Evolutionary conservation across 2,888 invertebrate genomes (phyloP).

Genomic region (Salpingus planirostris): DNA sequence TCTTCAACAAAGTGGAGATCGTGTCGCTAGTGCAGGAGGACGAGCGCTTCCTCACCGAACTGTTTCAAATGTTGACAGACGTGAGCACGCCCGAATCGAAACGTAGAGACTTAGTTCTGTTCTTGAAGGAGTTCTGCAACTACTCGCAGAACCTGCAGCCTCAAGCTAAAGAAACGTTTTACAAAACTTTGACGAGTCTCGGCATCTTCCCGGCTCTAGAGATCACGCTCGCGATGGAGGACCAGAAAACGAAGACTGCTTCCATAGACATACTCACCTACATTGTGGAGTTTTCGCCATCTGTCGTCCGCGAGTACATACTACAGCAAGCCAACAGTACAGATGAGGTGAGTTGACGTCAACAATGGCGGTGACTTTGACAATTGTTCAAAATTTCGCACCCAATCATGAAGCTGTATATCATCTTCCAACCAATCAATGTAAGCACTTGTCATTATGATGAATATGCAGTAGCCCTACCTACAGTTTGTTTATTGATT

Average conservation of each 20-base stretch:
- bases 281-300: conserved; percentile 96
- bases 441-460: no score
- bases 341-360: conserved; percentile 83
- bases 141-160: conserved; percentile 98
- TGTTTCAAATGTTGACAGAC: conserved; percentile 89
- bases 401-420: no score
- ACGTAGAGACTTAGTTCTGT: conserved; percentile 88
- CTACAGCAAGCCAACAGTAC: conserved; percentile 83
- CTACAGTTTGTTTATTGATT: no score
- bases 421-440: no score
- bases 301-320: conserved; percentile 94
- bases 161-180: conserved; percentile 94
- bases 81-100: conserved; percentile 76
- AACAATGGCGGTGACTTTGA: no score
- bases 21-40: conserved; percentile 97
- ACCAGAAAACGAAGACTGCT: conserved; percentile 89
- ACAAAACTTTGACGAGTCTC: conserved; percentile 84
- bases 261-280: conserved; percentile 97
- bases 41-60: conserved; percentile 89
- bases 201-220: conserved; percentile 85
- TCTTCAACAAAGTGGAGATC: conserved; percentile 99
- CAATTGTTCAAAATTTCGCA: no score
- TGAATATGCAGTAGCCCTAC: no score
- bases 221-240: conserved; percentile 84
- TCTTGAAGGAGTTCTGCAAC: conserved; percentile 98